Conservation (phyloP, 2,113 vertebrate species). For the Zosterops lateralis region DNA sequence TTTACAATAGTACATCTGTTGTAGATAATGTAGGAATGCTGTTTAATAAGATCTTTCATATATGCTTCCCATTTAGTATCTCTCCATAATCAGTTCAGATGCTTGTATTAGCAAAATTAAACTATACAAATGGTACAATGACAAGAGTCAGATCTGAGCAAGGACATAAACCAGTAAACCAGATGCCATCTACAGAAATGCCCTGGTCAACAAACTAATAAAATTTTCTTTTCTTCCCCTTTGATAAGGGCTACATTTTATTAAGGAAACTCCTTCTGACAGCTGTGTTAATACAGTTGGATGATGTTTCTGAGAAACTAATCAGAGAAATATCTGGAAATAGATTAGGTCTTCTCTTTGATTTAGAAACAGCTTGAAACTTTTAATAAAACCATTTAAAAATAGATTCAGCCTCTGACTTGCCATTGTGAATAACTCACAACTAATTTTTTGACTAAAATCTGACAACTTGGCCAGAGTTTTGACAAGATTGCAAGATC, state of each 20-base stretch:
- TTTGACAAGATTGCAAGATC: background rate
- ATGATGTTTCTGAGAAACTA: slow-evolving; percentile 50
- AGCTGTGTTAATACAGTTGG: slow-evolving; percentile 42
- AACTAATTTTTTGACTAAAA: background rate
- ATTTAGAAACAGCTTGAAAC: slow-evolving; percentile 1
- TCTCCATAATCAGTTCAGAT: slow-evolving; percentile 31
- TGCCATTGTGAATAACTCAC: background rate
- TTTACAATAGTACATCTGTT: slow-evolving; percentile 36
- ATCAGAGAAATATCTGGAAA: slow-evolving; percentile 43
- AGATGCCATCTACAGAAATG: slow-evolving; percentile 28
- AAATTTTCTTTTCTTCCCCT: slow-evolving; percentile 38
- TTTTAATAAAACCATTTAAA: background rate
- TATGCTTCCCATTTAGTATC: slow-evolving; percentile 7
- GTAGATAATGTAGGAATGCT: slow-evolving; percentile 26
- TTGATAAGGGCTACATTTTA: slow-evolving; percentile 56
- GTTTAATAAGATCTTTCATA: slow-evolving; percentile 34
- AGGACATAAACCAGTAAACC: slow-evolving; percentile 30
- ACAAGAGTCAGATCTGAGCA: slow-evolving; percentile 11
- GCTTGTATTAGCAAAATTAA: slow-evolving; percentile 27
- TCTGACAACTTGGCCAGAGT: background rate
- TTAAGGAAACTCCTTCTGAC: background rate
- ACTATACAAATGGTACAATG: background rate
- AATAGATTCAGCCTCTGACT: background rate
- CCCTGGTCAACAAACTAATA: slow-evolving; percentile 43
- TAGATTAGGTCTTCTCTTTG: background rate